Conservation (phyloP, 1,140 invertebrate genomes). For the Zaprionus vittiger region DNA sequence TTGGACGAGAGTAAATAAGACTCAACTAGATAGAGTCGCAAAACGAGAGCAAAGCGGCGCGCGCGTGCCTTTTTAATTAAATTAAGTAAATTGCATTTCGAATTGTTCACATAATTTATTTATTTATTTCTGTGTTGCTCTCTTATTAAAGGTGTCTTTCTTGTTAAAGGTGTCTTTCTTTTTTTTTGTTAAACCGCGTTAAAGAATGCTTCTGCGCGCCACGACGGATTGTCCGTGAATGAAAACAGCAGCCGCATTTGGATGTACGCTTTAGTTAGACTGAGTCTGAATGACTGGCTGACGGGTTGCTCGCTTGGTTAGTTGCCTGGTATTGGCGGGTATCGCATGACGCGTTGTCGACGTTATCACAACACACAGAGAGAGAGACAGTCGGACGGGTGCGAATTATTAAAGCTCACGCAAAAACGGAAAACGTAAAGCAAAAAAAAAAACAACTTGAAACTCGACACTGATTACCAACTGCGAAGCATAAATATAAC, state of each 20-base stretch:
- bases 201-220: slow-evolving; percentile 50
- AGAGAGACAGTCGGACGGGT: not conserved
- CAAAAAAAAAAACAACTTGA: not conserved
- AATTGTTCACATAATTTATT: slow-evolving; percentile 9
- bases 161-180: not conserved
- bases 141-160: slow-evolving; percentile 9
- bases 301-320: slow-evolving; percentile 13
- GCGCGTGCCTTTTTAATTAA: slow-evolving; percentile 49
- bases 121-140: slow-evolving; percentile 33
- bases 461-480: slow-evolving; percentile 1
- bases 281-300: slow-evolving; percentile 6
- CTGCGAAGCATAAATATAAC: slow-evolving; percentile 8
- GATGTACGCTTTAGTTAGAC: slow-evolving; percentile 16
- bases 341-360: slow-evolving; percentile 47
- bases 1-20: not conserved
- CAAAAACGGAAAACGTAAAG: slow-evolving; percentile 5
- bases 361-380: slow-evolving; percentile 22
- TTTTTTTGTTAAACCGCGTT: slow-evolving; percentile 1
- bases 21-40: slow-evolving; percentile 28
- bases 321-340: slow-evolving; percentile 22
- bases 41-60: not conserved
- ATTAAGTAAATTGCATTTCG: slow-evolving; percentile 40
- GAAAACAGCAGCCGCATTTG: slow-evolving; percentile 34
- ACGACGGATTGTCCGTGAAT: slow-evolving; percentile 39
- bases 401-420: slow-evolving; percentile 10